Conservation (phyloP, 2,888 invertebrate species). For the Tinea trinotella region DNA sequence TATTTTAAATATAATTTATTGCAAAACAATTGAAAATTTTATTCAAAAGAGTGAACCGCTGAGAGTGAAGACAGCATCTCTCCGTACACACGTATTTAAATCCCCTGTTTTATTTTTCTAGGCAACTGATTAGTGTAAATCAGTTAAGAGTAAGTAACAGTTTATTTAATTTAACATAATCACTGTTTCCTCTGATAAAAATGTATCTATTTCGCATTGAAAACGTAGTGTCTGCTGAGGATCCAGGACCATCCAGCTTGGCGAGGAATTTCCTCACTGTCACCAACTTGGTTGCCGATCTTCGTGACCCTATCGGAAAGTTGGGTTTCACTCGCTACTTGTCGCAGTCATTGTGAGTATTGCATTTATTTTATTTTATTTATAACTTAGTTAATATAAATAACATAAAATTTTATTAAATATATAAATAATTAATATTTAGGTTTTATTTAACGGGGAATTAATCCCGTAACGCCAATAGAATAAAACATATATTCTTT, state of each 20-base stretch:
- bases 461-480: too few relatives aligned
- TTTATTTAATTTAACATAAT: too few relatives aligned
- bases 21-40: neutral
- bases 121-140: neutral
- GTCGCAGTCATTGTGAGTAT: conserved; percentile 85
- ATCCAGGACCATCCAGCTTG: conserved; percentile 41
- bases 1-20: too few relatives aligned
- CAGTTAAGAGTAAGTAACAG: conserved; percentile 5
- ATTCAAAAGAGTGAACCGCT: neutral
- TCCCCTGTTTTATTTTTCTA: conserved; percentile 5
- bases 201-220: conserved; percentile 23
- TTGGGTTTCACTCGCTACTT: conserved; percentile 82
- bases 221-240: conserved; percentile 53
- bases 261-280: conserved; percentile 74
- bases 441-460: too few relatives aligned
- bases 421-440: too few relatives aligned
- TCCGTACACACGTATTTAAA: neutral
- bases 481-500: too few relatives aligned
- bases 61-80: neutral
- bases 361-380: conserved; percentile 14
- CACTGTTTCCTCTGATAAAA: too few relatives aligned
- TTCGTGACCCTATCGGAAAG: conserved; percentile 82
- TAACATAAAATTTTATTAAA: too few relatives aligned
- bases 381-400: too few relatives aligned
- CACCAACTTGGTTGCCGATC: conserved; percentile 78